These are phyloP conservation scores for Pecten maximus DNA, from an alignment of 2,888 invertebrate genomes.

Conservation along the genomic window DNA sequence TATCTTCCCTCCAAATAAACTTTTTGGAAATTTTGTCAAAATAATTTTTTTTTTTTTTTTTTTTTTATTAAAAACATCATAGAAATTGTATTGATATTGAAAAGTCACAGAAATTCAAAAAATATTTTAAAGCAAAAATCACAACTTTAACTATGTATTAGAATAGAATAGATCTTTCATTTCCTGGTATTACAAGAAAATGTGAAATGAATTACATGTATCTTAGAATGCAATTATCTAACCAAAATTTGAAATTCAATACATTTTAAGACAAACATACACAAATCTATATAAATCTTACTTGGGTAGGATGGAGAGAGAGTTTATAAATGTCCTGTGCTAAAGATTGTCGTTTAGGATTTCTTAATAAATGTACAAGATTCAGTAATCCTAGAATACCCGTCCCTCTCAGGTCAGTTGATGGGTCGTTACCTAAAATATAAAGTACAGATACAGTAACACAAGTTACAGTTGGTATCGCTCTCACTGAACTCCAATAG, in stretches of 20 bases:
- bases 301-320: constrained; percentile 83
- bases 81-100: too few species aligned
- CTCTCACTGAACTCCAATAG: too few species aligned
- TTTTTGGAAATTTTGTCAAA: too few species aligned
- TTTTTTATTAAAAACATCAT: too few species aligned
- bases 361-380: constrained; percentile 83
- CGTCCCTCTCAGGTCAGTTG: constrained; percentile 84
- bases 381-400: constrained; percentile 84
- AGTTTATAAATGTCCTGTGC: constrained; percentile 83
- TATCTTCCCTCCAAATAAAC: too few species aligned
- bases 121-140: too few species aligned
- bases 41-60: too few species aligned
- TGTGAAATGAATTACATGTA: background rate
- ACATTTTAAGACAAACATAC: background rate
- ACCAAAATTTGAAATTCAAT: background rate
- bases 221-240: background rate
- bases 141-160: too few species aligned
- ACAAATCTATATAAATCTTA: constrained; percentile 56
- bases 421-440: constrained; percentile 83
- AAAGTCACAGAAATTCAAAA: too few species aligned
- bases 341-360: constrained; percentile 76
- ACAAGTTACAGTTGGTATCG: too few species aligned
- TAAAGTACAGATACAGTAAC: background rate
- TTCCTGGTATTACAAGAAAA: too few species aligned
- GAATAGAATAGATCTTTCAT: too few species aligned